Evolutionary conservation across 2,888 invertebrate genomes (phyloP).

Genomic region (Helicoverpa assulta): DNA sequence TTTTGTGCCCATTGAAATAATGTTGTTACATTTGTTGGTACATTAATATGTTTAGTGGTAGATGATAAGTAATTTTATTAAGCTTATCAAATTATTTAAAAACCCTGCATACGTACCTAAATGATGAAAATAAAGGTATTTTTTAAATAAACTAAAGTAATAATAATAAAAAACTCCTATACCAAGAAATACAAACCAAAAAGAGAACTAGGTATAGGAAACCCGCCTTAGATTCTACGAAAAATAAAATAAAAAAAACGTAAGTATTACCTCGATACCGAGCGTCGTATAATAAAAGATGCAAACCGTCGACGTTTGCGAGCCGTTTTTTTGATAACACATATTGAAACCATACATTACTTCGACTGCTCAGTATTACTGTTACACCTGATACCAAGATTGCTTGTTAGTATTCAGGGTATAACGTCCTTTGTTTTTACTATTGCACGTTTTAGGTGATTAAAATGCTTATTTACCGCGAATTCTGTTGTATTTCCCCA

Average conservation of each 20-base stretch:
- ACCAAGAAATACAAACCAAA: slow-evolving; percentile 10
- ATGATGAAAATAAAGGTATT: too few relatives aligned
- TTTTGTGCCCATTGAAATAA: background rate
- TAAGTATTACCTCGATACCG: slow-evolving; percentile 50
- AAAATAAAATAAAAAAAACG: slow-evolving; percentile 41
- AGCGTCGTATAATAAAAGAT: slow-evolving; percentile 66
- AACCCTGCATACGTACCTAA: too few relatives aligned
- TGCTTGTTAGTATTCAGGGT: slow-evolving; percentile 76
- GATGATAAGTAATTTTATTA: too few relatives aligned
- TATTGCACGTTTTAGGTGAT: slow-evolving; percentile 58
- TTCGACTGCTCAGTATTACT: slow-evolving; percentile 70
- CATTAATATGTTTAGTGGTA: too few relatives aligned
- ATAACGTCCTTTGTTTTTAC: slow-evolving; percentile 67
- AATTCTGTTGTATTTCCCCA: slow-evolving; percentile 17
- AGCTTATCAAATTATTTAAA: too few relatives aligned
- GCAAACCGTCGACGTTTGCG: slow-evolving; percentile 65
- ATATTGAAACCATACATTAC: slow-evolving; percentile 81
- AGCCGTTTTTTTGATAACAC: slow-evolving; percentile 67
- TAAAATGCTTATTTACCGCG: slow-evolving; percentile 44
- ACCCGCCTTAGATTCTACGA: slow-evolving; percentile 33
- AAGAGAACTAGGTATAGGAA: slow-evolving; percentile 34
- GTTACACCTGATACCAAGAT: slow-evolving; percentile 77
- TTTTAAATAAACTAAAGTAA: too few relatives aligned
- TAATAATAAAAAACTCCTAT: too few relatives aligned
- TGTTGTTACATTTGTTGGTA: too few relatives aligned